Percentiles rank a stretch among this genome's conserved stretches.
Evolutionary conservation across 1,140 invertebrate genomes (phyloP).

Genomic region (Probaryconus sp.): DNA sequence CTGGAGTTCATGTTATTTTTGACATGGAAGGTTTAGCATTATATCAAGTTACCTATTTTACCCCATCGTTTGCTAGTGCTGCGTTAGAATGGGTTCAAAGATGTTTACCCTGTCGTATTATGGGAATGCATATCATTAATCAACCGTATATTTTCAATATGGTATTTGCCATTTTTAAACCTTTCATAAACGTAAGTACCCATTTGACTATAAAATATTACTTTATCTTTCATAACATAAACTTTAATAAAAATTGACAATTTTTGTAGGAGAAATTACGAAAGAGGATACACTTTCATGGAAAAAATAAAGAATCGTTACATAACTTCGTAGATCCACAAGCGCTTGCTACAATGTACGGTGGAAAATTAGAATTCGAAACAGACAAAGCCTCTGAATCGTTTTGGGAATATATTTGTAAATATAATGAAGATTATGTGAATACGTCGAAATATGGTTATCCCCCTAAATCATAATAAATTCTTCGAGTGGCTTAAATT

Average conservation of each 20-base stretch:
- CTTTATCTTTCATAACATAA: slow-evolving; percentile 16
- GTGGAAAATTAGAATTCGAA: slow-evolving; percentile 81
- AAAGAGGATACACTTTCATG: slow-evolving; percentile 85
- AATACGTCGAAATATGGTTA: slow-evolving; percentile 70
- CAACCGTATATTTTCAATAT: slow-evolving; percentile 88
- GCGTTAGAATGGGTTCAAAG: slow-evolving; percentile 84
- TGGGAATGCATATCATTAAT: slow-evolving; percentile 87
- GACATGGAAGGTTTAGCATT: slow-evolving; percentile 84
- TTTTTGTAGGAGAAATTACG: slow-evolving; percentile 79
- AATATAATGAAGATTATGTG: slow-evolving; percentile 79
- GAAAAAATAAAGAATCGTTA: slow-evolving; percentile 83
- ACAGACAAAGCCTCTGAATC: slow-evolving; percentile 75
- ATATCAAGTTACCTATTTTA: slow-evolving; percentile 84
- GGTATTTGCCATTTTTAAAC: slow-evolving; percentile 87
- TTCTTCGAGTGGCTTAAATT: no score
- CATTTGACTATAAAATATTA: no score
- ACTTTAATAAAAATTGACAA: not conserved
- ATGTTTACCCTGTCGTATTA: slow-evolving; percentile 83
- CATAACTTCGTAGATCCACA: slow-evolving; percentile 81
- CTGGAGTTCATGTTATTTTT: slow-evolving; percentile 82
- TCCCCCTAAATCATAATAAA: no score
- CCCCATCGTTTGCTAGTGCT: slow-evolving; percentile 83
- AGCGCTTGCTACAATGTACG: slow-evolving; percentile 83
- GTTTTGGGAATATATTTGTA: slow-evolving; percentile 78
- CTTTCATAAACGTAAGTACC: slow-evolving; percentile 81